Percentiles rank a stretch among this genome's conserved stretches.
Evolutionary conservation across 2,888 invertebrate species (phyloP).

Genomic region (Meteorus cinctellus): DNA sequence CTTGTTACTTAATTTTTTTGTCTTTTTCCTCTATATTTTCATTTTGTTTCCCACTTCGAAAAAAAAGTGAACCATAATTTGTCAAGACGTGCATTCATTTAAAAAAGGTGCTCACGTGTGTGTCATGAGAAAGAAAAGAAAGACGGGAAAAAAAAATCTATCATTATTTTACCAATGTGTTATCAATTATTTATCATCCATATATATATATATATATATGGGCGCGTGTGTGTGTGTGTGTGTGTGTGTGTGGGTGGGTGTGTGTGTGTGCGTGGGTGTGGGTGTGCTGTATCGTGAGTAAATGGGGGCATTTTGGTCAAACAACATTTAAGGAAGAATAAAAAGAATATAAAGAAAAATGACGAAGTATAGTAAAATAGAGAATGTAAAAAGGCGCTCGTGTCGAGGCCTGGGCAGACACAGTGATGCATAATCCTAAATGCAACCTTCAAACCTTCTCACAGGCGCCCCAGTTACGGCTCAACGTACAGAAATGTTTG

Average conservation of each 20-base stretch:
- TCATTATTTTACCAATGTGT: constrained; percentile 17
- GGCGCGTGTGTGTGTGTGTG: not conserved
- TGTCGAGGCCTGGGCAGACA: constrained; percentile 67
- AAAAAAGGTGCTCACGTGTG: not conserved
- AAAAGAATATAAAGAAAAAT: constrained; percentile 24
- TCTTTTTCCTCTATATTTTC: constrained; percentile 5
- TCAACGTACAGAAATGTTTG: constrained; percentile 57
- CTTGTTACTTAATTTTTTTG: constrained; percentile 11
- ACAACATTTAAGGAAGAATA: not conserved
- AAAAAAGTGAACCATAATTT: constrained; percentile 14
- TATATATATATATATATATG: too few relatives aligned
- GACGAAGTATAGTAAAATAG: constrained; percentile 31
- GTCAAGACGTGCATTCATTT: constrained; percentile 7
- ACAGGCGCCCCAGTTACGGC: constrained; percentile 62
- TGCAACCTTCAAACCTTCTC: constrained; percentile 63
- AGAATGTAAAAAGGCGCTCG: constrained; percentile 62
- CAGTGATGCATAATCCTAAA: constrained; percentile 71
- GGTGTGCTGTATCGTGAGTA: constrained; percentile 12
- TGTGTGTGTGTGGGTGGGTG: not conserved
- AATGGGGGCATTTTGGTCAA: constrained; percentile 22
- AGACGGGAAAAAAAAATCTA: constrained; percentile 30
- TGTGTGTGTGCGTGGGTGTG: not conserved
- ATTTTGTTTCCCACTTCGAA: not conserved
- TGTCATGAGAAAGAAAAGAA: constrained; percentile 17
- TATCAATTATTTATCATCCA: constrained; percentile 25